These are phyloP conservation scores for Acipenser oxyrinchus DNA, from an alignment of 2,797 vertebrate species.

Conservation along the genomic window DNA sequence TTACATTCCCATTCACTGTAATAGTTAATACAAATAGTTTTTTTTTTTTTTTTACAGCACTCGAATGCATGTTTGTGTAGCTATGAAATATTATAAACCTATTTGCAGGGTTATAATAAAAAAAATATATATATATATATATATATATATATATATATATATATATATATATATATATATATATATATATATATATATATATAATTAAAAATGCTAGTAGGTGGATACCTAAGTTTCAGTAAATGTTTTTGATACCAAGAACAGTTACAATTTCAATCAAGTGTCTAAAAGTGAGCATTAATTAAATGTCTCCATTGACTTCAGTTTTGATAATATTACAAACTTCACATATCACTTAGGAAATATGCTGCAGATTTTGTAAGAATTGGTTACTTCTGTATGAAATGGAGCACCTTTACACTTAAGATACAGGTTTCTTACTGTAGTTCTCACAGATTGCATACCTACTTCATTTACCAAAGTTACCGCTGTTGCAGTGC, in stretches of 20 bases:
- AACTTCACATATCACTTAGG: slow-evolving; percentile 63
- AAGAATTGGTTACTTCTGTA: slow-evolving; percentile 58
- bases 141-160: no score
- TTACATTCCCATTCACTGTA: slow-evolving; percentile 80
- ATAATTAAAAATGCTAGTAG: slow-evolving; percentile 21
- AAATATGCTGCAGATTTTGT: slow-evolving; percentile 84
- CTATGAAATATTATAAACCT: slow-evolving; percentile 52
- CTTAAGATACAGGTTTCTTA: slow-evolving; percentile 55
- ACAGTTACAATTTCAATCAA: slow-evolving; percentile 34
- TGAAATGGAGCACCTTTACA: slow-evolving; percentile 63
- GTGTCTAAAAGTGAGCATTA: slow-evolving; percentile 46
- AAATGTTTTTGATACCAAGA: slow-evolving; percentile 54
- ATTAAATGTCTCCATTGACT: slow-evolving; percentile 51
- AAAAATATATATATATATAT: no score
- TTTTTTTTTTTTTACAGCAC: slow-evolving; percentile 39
- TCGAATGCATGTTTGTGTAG: slow-evolving; percentile 66
- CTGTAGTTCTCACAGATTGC: slow-evolving; percentile 52
- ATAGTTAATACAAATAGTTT: slow-evolving; percentile 43
- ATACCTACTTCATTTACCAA: slow-evolving; percentile 66
- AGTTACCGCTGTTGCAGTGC: slow-evolving; percentile 62
- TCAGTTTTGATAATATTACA: slow-evolving; percentile 57
- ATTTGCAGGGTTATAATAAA: slow-evolving; percentile 56
- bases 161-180: no score
- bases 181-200: no score
- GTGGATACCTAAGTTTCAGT: slow-evolving; percentile 44